These are phyloP conservation scores for Pseudoatta argentina DNA, from an alignment of 1,140 invertebrate genomes.

Conservation along the genomic window DNA sequence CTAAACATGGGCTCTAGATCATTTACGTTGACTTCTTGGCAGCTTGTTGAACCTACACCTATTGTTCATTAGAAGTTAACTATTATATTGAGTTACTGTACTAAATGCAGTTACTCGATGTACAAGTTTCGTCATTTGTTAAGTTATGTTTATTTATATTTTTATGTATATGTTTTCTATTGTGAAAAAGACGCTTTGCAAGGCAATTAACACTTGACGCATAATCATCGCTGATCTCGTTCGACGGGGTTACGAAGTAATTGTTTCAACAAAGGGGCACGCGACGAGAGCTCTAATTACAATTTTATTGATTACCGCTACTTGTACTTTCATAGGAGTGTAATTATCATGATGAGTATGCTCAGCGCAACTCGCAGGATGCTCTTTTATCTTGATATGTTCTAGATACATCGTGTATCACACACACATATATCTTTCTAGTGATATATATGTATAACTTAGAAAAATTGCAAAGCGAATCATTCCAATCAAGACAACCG, in stretches of 20 bases:
- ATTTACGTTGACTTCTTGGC: constrained; percentile 60
- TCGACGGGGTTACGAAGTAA: neutral
- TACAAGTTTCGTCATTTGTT: constrained; percentile 50
- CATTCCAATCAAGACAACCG: constrained; percentile 1
- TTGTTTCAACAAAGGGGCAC: constrained; percentile 1
- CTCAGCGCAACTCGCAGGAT: constrained; percentile 50
- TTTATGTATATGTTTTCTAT: constrained; percentile 63
- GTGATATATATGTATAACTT: neutral
- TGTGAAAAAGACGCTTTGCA: constrained; percentile 21
- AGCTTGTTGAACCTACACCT: constrained; percentile 58
- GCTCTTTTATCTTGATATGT: constrained; percentile 28
- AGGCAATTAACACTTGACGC: constrained; percentile 33
- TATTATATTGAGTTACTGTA: constrained; percentile 38
- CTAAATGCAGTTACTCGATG: constrained; percentile 38
- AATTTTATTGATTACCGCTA: constrained; percentile 31
- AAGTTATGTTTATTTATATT: constrained; percentile 67
- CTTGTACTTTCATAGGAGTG: constrained; percentile 38
- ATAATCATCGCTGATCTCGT: constrained; percentile 46
- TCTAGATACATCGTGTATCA: neutral
- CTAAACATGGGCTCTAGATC: constrained; percentile 61
- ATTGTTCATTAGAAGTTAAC: constrained; percentile 48
- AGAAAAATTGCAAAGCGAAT: constrained; percentile 6
- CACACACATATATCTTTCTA: neutral
- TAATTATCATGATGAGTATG: constrained; percentile 45
- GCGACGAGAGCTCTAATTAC: constrained; percentile 5